Evolutionary conservation across 2,888 invertebrate species (phyloP), one percentile per base, ranked within the genome.

Genomic region (Fabriciana adippe): DNA sequence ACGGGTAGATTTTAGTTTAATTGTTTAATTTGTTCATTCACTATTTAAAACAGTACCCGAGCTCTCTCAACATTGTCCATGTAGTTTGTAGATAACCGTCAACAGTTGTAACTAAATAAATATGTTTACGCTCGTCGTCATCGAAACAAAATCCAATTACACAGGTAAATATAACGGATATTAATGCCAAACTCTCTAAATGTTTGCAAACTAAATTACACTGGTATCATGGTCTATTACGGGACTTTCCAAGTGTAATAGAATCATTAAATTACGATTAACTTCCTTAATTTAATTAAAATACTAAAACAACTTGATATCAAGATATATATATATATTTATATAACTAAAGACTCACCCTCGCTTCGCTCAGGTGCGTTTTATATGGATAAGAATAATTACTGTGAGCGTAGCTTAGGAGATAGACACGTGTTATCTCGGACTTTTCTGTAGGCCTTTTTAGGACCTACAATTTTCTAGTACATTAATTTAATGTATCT

Each of bases 201-300:
- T 61, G 51, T 61, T 61, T 61, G 51, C 35, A 50, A 61, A 61
- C 61, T 61, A 41, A 51, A 61, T 61, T 61, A 61, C 61, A 51
- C 50, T 50, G 35, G 61, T 61, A 61, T 51, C 51, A 41, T 18
- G 15, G 51, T 41, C 61, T 61, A 61, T 51, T 61, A 51, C 16
- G 18, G 51, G 51, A 59, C n/a, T 48, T 59, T 59, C 35, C 35
- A 8, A 31, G 26, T 11, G 26, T 26, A 57, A n/a, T 6, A 16
- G 26, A 6, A 59, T n/a, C 16, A 59, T 59, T 0, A n/a, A 16
- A 59, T 48, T 55, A 55, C 41, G 16, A 41, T 41, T 13, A 16
- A 15, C 41, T 55, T 54, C 6, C 2, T 53, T 53, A 21, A 18
- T 18, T 53, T 8, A 41, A 41, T 41, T 41, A 41, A 41, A 41